A percentile compares a stretch with the other conserved stretches of the same genome.
These are phyloP conservation scores for Galeopsomyia nigrocyanea DNA, from an alignment of 2,888 invertebrate species.

Conservation along the genomic window DNA sequence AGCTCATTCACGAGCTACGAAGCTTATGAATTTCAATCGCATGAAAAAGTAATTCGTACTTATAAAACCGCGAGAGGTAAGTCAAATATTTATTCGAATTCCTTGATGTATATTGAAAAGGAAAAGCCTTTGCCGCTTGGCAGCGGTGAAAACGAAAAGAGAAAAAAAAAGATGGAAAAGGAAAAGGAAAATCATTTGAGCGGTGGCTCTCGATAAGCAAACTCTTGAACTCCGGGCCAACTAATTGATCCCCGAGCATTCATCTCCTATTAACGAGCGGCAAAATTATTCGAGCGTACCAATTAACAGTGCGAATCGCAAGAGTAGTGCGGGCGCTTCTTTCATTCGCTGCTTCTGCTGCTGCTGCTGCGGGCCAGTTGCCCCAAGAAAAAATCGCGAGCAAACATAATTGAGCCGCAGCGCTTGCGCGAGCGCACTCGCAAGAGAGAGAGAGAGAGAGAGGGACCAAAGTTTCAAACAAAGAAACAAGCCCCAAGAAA, in stretches of 20 bases:
- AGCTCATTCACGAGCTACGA: no score
- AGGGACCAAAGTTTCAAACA: conserved; percentile 46
- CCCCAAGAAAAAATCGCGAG: conserved; percentile 34
- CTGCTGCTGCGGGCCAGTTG: background rate
- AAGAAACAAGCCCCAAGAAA: conserved; percentile 46
- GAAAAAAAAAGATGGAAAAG: background rate
- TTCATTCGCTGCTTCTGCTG: no score
- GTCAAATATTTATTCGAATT: conserved; percentile 29
- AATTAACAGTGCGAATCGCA: conserved; percentile 35
- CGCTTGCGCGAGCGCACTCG: background rate
- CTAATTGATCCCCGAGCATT: conserved; percentile 45
- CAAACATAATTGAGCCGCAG: conserved; percentile 47
- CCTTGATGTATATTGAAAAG: conserved; percentile 1
- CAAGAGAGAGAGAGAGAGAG: conserved; percentile 7
- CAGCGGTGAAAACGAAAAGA: background rate
- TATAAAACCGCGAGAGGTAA: background rate
- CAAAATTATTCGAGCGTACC: conserved; percentile 45
- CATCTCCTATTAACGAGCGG: conserved; percentile 39
- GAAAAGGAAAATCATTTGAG: conserved; percentile 26
- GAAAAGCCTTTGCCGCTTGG: background rate
- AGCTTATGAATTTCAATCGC: no score
- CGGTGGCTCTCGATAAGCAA: conserved; percentile 39
- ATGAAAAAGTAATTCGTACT: conserved; percentile 28
- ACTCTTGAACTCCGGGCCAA: conserved; percentile 26
- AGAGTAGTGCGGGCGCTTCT: no score